These are phyloP conservation scores for Parthenolecanium corni DNA, from an alignment of 2,888 invertebrate genomes.

Conservation along the genomic window DNA sequence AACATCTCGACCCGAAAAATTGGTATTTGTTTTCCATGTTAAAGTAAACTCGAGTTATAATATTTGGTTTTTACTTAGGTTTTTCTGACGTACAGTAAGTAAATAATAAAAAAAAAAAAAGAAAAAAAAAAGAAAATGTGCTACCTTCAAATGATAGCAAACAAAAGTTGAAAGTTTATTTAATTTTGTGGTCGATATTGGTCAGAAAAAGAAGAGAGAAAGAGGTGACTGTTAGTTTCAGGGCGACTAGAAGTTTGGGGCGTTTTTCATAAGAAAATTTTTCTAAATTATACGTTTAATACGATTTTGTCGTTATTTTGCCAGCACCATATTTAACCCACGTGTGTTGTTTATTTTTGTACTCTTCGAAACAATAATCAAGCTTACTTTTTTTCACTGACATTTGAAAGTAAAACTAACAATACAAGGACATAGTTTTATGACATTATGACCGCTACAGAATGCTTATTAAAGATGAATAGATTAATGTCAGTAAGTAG, in stretches of 20 bases:
- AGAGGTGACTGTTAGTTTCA: neutral
- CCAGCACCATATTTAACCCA: no score
- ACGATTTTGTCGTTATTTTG: neutral
- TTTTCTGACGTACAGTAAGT: neutral
- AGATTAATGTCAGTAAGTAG: no score
- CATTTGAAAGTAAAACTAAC: no score
- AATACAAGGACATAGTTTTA: no score
- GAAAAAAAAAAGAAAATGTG: slow-evolving; percentile 15
- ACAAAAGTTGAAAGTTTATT: slow-evolving; percentile 15
- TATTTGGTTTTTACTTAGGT: slow-evolving; percentile 14
- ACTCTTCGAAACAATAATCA: no score
- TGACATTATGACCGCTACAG: no score
- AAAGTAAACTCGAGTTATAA: slow-evolving; percentile 19
- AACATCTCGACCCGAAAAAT: slow-evolving; percentile 15
- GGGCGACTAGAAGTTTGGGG: neutral
- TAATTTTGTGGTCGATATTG: slow-evolving; percentile 13
- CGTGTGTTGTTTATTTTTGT: no score
- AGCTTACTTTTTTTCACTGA: no score
- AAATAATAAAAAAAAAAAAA: no score
- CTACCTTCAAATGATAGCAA: slow-evolving; percentile 7
- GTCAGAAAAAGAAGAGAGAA: neutral
- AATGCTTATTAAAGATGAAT: no score
- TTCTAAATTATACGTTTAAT: neutral
- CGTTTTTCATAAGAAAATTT: neutral
- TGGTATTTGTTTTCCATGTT: slow-evolving; percentile 14